phyloP scores from a whole-genome alignment of 1,140 invertebrate genomes.

The Paracyclopina nana region DNA sequence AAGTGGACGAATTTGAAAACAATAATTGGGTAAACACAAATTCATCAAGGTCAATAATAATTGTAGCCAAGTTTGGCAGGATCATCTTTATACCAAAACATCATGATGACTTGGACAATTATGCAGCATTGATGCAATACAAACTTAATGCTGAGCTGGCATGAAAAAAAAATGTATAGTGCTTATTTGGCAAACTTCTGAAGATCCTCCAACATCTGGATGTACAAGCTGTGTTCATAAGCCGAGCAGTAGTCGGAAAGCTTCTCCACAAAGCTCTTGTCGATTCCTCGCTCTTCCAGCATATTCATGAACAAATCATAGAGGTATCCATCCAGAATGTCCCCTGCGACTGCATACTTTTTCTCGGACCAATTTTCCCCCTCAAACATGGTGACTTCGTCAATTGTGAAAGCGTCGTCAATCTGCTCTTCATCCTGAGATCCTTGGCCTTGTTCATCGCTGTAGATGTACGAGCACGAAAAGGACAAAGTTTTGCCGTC shows the following conservation, averaged over 20 bases:
- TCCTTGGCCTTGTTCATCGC: slow-evolving; percentile 4
- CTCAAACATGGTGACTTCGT: slow-evolving; percentile 61
- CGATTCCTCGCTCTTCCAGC: slow-evolving; percentile 75
- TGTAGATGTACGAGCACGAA: slow-evolving; percentile 42
- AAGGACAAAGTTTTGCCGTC: slow-evolving; percentile 55
- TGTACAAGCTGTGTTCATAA: slow-evolving; percentile 74
- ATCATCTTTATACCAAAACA: too few species aligned
- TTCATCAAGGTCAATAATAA: too few species aligned
- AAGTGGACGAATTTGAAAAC: too few species aligned
- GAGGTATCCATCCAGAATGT: slow-evolving; percentile 41
- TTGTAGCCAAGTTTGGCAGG: too few species aligned
- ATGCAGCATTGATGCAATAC: too few species aligned
- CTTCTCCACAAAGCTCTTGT: slow-evolving; percentile 73
- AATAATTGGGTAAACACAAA: too few species aligned
- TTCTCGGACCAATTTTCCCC: background rate
- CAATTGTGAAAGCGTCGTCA: slow-evolving; percentile 49
- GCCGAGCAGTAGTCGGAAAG: slow-evolving; percentile 60
- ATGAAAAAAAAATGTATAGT: too few species aligned
- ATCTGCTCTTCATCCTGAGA: slow-evolving; percentile 10
- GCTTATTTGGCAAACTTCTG: slow-evolving; percentile 52
- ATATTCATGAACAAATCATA: slow-evolving; percentile 84
- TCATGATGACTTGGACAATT: too few species aligned
- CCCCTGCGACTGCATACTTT: slow-evolving; percentile 48
- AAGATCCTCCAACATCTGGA: slow-evolving; percentile 57
- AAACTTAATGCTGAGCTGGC: too few species aligned